Evolutionary conservation across 2,113 vertebrate species (phyloP).

Genomic region (Macquaria australasica): DNA sequence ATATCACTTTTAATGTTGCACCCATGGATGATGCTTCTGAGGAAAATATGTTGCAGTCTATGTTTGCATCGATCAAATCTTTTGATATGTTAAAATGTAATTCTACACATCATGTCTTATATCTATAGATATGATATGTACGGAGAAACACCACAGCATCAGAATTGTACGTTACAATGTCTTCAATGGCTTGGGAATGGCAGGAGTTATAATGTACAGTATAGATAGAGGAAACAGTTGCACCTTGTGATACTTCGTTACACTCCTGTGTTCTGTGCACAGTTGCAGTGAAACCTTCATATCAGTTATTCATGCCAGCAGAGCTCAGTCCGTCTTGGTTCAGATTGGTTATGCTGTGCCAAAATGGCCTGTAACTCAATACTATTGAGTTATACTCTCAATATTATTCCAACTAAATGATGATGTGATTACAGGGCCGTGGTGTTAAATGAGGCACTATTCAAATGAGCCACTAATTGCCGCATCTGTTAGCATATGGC

Average conservation of each 20-base stretch:
- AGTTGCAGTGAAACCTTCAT: conserved; percentile 34
- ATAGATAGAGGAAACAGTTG: not conserved
- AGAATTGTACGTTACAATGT: not conserved
- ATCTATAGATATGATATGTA: not conserved
- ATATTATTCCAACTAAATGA: conserved; percentile 69
- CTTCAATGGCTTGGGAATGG: not conserved
- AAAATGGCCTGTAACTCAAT: conserved; percentile 58
- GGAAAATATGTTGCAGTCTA: not conserved
- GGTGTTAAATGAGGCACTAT: conserved; percentile 90
- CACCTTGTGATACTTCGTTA: conserved; percentile 10
- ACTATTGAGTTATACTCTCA: conserved; percentile 54
- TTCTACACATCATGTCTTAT: not conserved
- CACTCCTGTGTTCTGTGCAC: conserved; percentile 8
- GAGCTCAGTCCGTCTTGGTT: conserved; percentile 47
- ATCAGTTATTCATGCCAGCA: conserved; percentile 25
- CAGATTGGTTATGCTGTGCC: conserved; percentile 44
- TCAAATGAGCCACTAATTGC: conserved; percentile 93
- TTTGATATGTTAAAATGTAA: not conserved
- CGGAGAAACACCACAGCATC: not conserved
- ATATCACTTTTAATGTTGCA: not conserved
- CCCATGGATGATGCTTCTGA: not conserved
- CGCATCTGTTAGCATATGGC: conserved; percentile 89
- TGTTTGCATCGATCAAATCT: not conserved
- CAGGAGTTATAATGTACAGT: not conserved
- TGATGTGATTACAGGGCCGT: conserved; percentile 89